Percentiles rank a stretch among this genome's conserved stretches.
Evolutionary conservation across 2,113 vertebrate species (phyloP).

Genomic region (Aythya baeri): DNA sequence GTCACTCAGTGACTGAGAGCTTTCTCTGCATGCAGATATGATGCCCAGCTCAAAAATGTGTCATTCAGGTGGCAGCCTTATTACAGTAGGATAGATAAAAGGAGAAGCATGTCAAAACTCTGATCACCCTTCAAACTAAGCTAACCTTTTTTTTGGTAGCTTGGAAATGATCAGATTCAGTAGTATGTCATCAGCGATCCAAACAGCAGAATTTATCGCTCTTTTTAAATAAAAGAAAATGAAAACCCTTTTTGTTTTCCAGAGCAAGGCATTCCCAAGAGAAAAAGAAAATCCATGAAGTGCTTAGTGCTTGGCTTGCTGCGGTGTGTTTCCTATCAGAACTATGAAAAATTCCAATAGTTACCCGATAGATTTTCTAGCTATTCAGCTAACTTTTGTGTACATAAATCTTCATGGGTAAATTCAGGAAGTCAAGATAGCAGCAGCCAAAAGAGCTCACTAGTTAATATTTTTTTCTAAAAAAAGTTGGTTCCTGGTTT

Average conservation of each 20-base stretch:
- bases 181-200: not conserved
- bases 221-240: not conserved
- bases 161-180: not conserved
- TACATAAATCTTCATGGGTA: not conserved
- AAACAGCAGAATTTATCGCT: not conserved
- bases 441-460: not conserved
- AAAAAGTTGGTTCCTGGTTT: not conserved
- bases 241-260: not conserved
- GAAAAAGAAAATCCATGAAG: not conserved
- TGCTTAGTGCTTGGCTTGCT: not conserved
- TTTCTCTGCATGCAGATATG: not conserved
- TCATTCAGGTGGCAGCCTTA: not conserved
- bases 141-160: not conserved
- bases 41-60: not conserved
- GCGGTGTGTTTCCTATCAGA: not conserved
- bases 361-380: not conserved
- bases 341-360: not conserved
- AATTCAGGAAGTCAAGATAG: not conserved
- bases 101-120: not conserved
- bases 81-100: not conserved
- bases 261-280: not conserved
- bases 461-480: not conserved
- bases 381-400: not conserved
- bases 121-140: not conserved
- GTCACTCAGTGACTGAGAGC: slow-evolving; percentile 1